Percentiles rank a stretch among this genome's conserved stretches.
These are phyloP conservation scores for Caenorhabditis sinica DNA, from an alignment of 2,888 invertebrate species.

Conservation along the genomic window DNA sequence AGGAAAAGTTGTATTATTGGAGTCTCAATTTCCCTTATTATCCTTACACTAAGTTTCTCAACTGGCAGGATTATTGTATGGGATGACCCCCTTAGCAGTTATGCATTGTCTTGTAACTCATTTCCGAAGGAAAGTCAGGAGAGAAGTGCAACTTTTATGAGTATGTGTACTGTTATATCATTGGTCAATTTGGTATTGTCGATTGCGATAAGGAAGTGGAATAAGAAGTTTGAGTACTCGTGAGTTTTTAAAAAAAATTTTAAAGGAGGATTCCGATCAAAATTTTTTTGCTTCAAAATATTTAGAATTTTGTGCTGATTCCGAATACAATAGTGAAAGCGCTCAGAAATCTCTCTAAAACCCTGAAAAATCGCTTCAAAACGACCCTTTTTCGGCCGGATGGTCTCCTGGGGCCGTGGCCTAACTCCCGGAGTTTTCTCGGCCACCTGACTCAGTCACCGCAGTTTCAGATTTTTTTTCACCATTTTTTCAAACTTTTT, in stretches of 20 bases:
- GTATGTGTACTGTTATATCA: constrained; percentile 1
- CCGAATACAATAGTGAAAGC: too few relatives aligned
- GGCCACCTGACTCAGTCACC: too few relatives aligned
- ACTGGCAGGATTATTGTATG: constrained; percentile 10
- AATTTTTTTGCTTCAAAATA: too few relatives aligned
- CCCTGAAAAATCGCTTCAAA: too few relatives aligned
- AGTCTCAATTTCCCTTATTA: background rate
- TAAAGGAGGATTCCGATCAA: too few relatives aligned
- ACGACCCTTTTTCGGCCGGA: too few relatives aligned
- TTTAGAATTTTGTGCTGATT: too few relatives aligned
- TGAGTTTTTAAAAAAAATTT: constrained; percentile 14
- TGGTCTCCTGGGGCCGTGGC: too few relatives aligned
- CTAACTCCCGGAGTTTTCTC: too few relatives aligned
- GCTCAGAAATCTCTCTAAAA: too few relatives aligned
- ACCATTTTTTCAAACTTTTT: too few relatives aligned
- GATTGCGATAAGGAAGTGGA: constrained; percentile 15
- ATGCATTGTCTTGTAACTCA: background rate
- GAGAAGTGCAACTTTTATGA: constrained; percentile 6
- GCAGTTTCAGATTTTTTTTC: too few relatives aligned
- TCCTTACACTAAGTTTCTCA: background rate
- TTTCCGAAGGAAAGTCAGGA: constrained; percentile 6
- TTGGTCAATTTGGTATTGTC: constrained; percentile 22
- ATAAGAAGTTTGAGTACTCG: constrained; percentile 31
- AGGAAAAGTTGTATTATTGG: background rate
- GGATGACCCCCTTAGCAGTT: constrained; percentile 20